Evolutionary conservation across 2,888 invertebrate species (phyloP), one percentile per base, ranked within the genome.

Genomic region (Leptinotarsa juncta): DNA sequence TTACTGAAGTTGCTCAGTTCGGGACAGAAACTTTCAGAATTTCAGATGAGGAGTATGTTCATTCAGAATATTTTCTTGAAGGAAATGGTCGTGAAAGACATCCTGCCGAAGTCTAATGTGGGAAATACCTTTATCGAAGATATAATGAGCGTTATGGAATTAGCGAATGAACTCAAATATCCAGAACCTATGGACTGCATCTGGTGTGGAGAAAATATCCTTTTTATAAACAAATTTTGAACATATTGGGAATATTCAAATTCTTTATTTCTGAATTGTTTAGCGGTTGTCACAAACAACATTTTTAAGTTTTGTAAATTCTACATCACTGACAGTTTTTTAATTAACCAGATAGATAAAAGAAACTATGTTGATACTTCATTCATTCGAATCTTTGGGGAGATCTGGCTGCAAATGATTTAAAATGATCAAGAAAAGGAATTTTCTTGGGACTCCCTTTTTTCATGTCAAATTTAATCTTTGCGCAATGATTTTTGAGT

Each of bases 161-260:
- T 82, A 62, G 84, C 85, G 14, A 85, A 86, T 68, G 83, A 85
- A 73, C 42, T 87, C 49, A 77, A 80, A 71, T 86, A 85, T 77
- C 84, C 86, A 1, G 79, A 82, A n/a, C 80, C 83, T 78, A 78
- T 83, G 18, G 80, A 80, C 26, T 87, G 87, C 74, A 65, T 79
- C 50, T 85, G 84, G 84, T 87, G 87, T 77, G 84, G 84, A 78
- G 83, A 86, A 82, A 85, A 87, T 84, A 85, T 85, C 85, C 85
- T 85, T 85, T 84, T 81, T 65, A 60, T 70, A 55, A 51, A 23
- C 67, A 71, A 20, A 7, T 23, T n/a, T 7, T 7, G 12, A 1
- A 20, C n/a, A 57, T n/a, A 57, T n/a, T 57, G 2, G 23, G 2
- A 20, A 20, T 57, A 57, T 7, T 12, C n/a, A 23, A 20, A 12